Evolutionary conservation across 2,888 invertebrate genomes (phyloP).

Genomic region (Lasioglossum figueresi): DNA sequence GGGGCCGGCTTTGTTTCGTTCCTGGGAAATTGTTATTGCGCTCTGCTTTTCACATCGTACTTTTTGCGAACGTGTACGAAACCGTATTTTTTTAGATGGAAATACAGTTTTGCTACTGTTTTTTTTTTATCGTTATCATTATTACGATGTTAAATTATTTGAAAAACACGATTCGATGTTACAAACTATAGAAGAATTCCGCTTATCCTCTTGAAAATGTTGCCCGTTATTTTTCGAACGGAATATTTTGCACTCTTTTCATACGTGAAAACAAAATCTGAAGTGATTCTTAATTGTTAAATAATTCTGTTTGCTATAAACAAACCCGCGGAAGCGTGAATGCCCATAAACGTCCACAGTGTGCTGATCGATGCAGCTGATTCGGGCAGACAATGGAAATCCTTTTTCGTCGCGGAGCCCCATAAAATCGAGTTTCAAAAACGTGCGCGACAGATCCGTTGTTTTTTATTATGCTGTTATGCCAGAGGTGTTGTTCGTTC

Average conservation of each 20-base stretch:
- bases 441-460: not conserved
- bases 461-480: conserved; percentile 2
- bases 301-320: not conserved
- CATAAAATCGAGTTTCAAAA: conserved; percentile 3
- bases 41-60: not conserved
- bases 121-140: not conserved
- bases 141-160: not conserved
- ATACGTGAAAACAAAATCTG: no score
- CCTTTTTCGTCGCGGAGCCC: not conserved
- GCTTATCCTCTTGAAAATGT: not conserved
- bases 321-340: not conserved
- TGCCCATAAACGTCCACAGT: not conserved
- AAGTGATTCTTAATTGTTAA: not conserved
- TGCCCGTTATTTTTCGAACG: not conserved
- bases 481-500: not conserved
- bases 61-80: not conserved
- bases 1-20: not conserved
- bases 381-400: not conserved
- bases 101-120: not conserved
- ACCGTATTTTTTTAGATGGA: not conserved
- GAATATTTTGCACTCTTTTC: no score
- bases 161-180: not conserved
- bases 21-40: not conserved
- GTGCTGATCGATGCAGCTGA: not conserved
- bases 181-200: not conserved